phyloP scores from a whole-genome alignment of 2,113 vertebrate species.

The Pygoscelis adeliae region DNA sequence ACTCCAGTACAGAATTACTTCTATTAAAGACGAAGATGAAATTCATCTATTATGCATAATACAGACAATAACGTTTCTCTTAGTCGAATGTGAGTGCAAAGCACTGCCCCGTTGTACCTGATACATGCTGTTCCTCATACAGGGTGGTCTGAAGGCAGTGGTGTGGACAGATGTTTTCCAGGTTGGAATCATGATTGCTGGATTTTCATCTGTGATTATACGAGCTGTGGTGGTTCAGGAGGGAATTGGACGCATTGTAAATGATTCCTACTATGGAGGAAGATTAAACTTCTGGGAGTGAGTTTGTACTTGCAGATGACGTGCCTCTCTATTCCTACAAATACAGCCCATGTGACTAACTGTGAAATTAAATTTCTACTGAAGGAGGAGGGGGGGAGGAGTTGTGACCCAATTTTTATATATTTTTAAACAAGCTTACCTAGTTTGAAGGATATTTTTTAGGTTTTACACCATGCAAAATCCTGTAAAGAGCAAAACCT shows the following conservation, averaged over 20 bases:
- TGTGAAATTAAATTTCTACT: background rate
- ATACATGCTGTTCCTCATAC: background rate
- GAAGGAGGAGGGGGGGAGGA: background rate
- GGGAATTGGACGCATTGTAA: constrained; percentile 78
- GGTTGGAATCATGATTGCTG: constrained; percentile 87
- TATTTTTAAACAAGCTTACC: background rate
- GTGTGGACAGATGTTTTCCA: constrained; percentile 95
- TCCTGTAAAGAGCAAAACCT: background rate
- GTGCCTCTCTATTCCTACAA: background rate
- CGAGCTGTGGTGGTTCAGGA: constrained; percentile 78
- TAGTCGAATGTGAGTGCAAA: background rate
- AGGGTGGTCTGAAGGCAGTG: constrained; percentile 92
- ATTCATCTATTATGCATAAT: background rate
- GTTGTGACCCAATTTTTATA: background rate
- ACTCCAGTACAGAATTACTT: background rate
- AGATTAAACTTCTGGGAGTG: constrained; percentile 89
- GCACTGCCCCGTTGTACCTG: background rate
- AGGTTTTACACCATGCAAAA: background rate
- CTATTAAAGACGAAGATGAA: background rate
- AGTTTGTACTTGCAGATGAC: constrained; percentile 65
- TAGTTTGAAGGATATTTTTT: background rate
- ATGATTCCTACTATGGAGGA: constrained; percentile 81
- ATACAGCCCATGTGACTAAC: background rate
- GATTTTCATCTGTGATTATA: constrained; percentile 85
- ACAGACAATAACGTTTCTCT: background rate